These are phyloP conservation scores for Leuctra nigra DNA, from an alignment of 2,888 invertebrate species.

Conservation along the genomic window DNA sequence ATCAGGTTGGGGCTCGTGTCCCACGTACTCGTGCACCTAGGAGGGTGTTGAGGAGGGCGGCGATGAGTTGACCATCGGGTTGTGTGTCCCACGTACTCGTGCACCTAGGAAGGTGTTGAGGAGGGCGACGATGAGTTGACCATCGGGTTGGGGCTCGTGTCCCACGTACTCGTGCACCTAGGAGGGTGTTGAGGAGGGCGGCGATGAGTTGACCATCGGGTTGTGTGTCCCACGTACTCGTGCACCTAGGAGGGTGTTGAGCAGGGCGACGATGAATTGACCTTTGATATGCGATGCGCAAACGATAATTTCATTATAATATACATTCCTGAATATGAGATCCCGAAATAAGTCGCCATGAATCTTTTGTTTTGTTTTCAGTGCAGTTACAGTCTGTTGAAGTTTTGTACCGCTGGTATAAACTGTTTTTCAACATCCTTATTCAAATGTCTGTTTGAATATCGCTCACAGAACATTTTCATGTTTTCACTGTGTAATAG, in stretches of 20 bases:
- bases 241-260: slow-evolving; percentile 50
- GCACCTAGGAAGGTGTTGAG: slow-evolving; percentile 51
- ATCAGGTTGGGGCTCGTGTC: slow-evolving; percentile 54
- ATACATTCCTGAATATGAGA: no score
- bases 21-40: slow-evolving; percentile 48
- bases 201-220: slow-evolving; percentile 52
- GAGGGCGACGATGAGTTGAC: slow-evolving; percentile 47
- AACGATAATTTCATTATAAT: no score
- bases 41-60: slow-evolving; percentile 41
- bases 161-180: slow-evolving; percentile 49
- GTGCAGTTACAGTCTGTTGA: no score
- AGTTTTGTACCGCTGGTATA: no score
- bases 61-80: slow-evolving; percentile 53
- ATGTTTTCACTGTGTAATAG: no score
- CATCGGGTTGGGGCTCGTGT: slow-evolving; percentile 53
- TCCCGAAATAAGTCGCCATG: no score
- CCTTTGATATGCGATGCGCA: no score
- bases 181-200: slow-evolving; percentile 40
- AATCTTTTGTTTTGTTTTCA: no score
- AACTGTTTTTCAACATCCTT: no score
- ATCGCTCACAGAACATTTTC: no score
- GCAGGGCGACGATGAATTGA: slow-evolving; percentile 48
- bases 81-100: slow-evolving; percentile 48
- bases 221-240: slow-evolving; percentile 50
- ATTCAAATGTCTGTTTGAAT: no score